Base-by-base conservation (phyloP, 2,888 invertebrate genomes). In the Hydriomena furcata region DNA sequence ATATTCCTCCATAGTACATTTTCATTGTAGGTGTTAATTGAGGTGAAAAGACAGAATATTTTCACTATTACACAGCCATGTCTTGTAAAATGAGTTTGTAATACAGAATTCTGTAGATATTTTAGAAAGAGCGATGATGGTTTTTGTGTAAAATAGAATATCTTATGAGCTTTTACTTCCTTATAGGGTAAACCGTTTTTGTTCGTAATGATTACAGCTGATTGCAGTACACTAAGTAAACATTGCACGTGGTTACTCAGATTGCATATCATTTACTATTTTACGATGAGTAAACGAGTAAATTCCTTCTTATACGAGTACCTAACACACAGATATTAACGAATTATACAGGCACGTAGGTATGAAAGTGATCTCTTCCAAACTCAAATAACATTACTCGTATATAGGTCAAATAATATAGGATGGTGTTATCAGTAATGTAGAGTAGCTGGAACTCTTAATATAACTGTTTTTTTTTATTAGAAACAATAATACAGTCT, bases 101-200 rank as follows among this genome's bases (percentile, higher is more conserved):
- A 17, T 17, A 4, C 2, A 17, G 4, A 17, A 3, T 3, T 17
- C 17, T 17, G 17, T 17, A 3, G 4, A 17, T 17, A 17, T 4
- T 17, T 17, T 3, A 17, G 17, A 17, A 17, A 20, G 20, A 32
- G n/a, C 23, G 40, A 8, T 23, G 13, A n/a, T 31, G 17, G 17
- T 17, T 38, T 38, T 10, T 28, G 20, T 38, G 7, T 28, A 20
- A 38, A 37, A 38, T 28, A 38, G 25, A 27, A 27, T 37, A 37
- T 17, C 8, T 31, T 43, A 17, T 13, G 21, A 25, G 35, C 27
- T 44, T 37, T 31, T 43, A 40, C 34, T 51, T 36, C 40, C 48
- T 32, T 37, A 34, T 43, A 17, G 28, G 21, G 23, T 38, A 38
- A 27, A 27, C 40, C 24, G 32, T 51, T 53, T 53, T 56, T 47